A percentile compares a stretch with the other conserved stretches of the same genome.
Evolutionary conservation across 2,888 invertebrate species (phyloP).

Genomic region (Ormyrus rosae): DNA sequence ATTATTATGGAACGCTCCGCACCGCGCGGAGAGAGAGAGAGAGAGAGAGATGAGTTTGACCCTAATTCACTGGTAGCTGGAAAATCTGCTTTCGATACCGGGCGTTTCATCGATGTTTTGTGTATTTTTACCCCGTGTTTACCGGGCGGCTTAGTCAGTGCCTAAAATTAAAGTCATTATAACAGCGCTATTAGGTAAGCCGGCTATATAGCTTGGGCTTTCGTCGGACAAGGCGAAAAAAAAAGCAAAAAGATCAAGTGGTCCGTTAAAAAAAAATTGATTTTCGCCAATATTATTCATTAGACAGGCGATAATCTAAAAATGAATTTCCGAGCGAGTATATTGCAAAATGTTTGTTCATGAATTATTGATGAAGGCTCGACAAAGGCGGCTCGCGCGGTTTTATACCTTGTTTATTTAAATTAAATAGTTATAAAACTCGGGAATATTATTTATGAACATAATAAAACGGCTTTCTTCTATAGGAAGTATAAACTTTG

Average conservation of each 20-base stretch:
- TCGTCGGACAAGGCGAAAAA: too few relatives aligned
- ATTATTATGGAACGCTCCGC: too few relatives aligned
- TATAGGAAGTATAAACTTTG: too few relatives aligned
- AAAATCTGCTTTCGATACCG: not conserved
- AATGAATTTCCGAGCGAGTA: not conserved
- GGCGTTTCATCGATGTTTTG: slow-evolving; percentile 10
- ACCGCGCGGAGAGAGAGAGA: too few relatives aligned
- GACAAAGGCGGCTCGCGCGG: too few relatives aligned
- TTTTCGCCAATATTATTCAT: not conserved
- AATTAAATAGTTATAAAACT: too few relatives aligned
- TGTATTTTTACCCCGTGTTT: slow-evolving; percentile 65
- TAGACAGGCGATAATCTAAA: not conserved
- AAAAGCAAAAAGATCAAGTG: not conserved
- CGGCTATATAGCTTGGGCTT: too few relatives aligned
- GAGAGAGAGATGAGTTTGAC: too few relatives aligned
- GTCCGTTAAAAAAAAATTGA: not conserved
- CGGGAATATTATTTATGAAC: too few relatives aligned
- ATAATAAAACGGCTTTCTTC: too few relatives aligned
- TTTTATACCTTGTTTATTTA: too few relatives aligned
- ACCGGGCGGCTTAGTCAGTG: slow-evolving; percentile 65
- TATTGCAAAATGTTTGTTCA: not conserved
- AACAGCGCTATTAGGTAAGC: not conserved
- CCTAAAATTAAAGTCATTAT: slow-evolving; percentile 67
- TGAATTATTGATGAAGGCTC: too few relatives aligned
- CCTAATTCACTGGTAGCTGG: not conserved